Evolutionary conservation across 2,888 invertebrate genomes (phyloP).

Genomic region (Slavum lentiscoides): DNA sequence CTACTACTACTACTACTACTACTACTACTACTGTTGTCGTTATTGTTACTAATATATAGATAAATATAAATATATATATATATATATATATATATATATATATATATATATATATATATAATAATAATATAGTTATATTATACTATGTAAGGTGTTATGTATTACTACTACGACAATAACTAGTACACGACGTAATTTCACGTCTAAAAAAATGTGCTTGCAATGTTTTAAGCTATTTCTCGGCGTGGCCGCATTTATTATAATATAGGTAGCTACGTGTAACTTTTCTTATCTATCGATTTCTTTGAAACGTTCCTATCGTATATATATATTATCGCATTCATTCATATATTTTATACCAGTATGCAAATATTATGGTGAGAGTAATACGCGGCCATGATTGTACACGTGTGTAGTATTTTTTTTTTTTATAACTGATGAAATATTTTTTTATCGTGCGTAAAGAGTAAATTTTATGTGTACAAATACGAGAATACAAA

Average conservation of each 20-base stretch:
- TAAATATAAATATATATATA: not conserved
- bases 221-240: constrained; percentile 6
- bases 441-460: not conserved
- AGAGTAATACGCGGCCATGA: constrained; percentile 57
- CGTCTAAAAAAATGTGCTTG: not conserved
- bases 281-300: not conserved
- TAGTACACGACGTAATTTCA: not conserved
- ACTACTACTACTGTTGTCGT: constrained; percentile 1
- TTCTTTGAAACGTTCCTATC: constrained; percentile 1
- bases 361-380: not conserved
- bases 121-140: not conserved
- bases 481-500: too few species aligned
- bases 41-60: not conserved
- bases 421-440: too few species aligned
- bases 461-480: not conserved
- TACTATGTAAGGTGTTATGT: not conserved
- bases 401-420: constrained; percentile 54
- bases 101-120: not conserved
- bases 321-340: not conserved
- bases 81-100: not conserved
- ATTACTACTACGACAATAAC: not conserved
- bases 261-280: too few species aligned
- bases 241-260: not conserved
- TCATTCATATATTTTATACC: too few species aligned
- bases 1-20: constrained; percentile 4